phyloP scores from a whole-genome alignment of 1,140 invertebrate genomes.

The Conus betulinus region DNA sequence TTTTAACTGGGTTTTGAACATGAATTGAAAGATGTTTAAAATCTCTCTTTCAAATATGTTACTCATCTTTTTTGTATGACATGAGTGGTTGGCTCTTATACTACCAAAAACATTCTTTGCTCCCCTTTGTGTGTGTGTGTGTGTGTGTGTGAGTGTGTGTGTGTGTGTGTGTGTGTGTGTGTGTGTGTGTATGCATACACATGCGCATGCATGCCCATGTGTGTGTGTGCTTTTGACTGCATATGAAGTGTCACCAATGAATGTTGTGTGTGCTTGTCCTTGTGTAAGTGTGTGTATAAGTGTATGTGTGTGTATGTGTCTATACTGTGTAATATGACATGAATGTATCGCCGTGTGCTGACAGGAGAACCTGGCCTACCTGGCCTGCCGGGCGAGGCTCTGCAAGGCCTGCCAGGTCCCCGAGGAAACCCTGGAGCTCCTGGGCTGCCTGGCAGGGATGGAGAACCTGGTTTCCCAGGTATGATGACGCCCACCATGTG shows the following conservation, averaged over 20 bases:
- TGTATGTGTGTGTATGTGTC: not conserved
- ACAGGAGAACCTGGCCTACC: slow-evolving; percentile 34
- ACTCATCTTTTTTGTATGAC: too few species aligned
- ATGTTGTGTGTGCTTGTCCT: too few species aligned
- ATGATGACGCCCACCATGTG: not conserved
- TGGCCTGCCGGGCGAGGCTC: slow-evolving; percentile 37
- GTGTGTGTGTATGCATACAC: not conserved
- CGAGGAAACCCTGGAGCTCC: slow-evolving; percentile 55
- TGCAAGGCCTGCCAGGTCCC: slow-evolving; percentile 55
- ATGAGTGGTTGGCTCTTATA: too few species aligned
- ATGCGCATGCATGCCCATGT: not conserved
- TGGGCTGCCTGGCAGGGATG: slow-evolving; percentile 47
- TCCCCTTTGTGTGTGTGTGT: not conserved
- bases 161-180: slow-evolving; percentile 27
- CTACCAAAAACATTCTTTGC: too few species aligned
- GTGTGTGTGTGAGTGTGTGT: not conserved
- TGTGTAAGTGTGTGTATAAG: not conserved
- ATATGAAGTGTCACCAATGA: too few species aligned
- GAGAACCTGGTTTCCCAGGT: slow-evolving; percentile 35
- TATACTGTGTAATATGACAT: too few species aligned
- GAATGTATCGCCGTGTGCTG: not conserved
- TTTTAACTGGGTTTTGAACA: too few species aligned
- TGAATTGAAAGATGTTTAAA: too few species aligned
- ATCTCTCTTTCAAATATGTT: too few species aligned
- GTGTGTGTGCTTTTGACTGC: too few species aligned